These are phyloP conservation scores for Uria aalge DNA, from an alignment of 2,113 vertebrate species.

Conservation along the genomic window DNA sequence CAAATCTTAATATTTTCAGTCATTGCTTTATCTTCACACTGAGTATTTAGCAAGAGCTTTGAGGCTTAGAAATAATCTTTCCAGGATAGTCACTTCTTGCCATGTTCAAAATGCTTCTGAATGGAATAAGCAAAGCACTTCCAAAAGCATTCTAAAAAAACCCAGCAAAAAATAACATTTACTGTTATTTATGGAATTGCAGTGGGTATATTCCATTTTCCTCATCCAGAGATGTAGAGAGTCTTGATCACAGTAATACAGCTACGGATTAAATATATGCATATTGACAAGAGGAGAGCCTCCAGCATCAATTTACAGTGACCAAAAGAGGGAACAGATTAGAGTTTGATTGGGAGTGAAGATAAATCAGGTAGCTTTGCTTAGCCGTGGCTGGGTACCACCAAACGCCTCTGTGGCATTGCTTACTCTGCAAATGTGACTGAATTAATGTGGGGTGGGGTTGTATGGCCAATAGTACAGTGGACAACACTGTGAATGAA, in stretches of 20 bases:
- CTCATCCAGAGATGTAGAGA: background rate
- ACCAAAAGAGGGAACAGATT: background rate
- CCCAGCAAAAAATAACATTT: background rate
- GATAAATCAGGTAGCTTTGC: background rate
- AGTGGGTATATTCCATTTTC: background rate
- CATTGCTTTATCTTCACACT: background rate
- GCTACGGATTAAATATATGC: background rate
- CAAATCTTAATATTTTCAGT: background rate
- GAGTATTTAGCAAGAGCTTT: background rate
- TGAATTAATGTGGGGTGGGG: background rate
- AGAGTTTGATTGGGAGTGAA: background rate
- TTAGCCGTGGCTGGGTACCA: background rate
- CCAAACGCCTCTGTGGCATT: background rate
- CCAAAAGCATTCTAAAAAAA: background rate
- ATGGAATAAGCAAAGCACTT: background rate
- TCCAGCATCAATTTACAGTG: background rate
- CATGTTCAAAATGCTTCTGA: background rate
- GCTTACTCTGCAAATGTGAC: background rate
- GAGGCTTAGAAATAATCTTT: background rate
- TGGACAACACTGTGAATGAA: background rate
- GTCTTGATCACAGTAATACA: background rate
- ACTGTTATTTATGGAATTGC: background rate
- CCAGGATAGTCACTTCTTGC: background rate
- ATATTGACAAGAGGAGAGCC: background rate
- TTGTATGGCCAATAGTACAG: background rate